A percentile compares a stretch with the other conserved stretches of the same genome.
Conservation (phyloP, 2,888 invertebrate species). For the Seladonia tumulorum region DNA sequence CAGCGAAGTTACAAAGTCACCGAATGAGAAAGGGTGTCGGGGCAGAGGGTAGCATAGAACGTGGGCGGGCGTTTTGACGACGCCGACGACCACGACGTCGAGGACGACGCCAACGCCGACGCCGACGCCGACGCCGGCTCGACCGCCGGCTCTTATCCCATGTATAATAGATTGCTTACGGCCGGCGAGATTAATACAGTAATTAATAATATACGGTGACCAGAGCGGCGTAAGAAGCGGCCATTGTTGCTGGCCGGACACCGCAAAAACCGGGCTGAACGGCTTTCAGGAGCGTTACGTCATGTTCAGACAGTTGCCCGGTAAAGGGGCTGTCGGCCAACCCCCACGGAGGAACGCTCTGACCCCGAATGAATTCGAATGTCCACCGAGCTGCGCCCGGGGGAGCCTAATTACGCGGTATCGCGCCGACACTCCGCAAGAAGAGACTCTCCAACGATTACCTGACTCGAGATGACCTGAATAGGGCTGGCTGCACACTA, state of each 20-base stretch:
- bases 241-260: slow-evolving; percentile 83
- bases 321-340: slow-evolving; percentile 60
- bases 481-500: neutral
- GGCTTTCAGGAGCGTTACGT: slow-evolving; percentile 83
- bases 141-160: slow-evolving; percentile 77
- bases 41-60: slow-evolving; percentile 8
- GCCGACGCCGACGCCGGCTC: slow-evolving; percentile 42
- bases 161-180: slow-evolving; percentile 82
- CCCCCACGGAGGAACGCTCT: slow-evolving; percentile 35
- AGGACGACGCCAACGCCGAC: slow-evolving; percentile 38
- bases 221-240: slow-evolving; percentile 80
- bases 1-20: slow-evolving; percentile 69
- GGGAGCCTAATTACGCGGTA: slow-evolving; percentile 77
- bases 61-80: slow-evolving; percentile 52
- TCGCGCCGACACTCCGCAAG: slow-evolving; percentile 42
- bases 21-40: slow-evolving; percentile 21
- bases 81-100: slow-evolving; percentile 40
- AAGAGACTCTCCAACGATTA: slow-evolving; percentile 24
- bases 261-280: slow-evolving; percentile 78
- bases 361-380: slow-evolving; percentile 82
- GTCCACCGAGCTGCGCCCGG: slow-evolving; percentile 56
- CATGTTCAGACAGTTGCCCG: slow-evolving; percentile 83
- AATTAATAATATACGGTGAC: slow-evolving; percentile 84
- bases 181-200: slow-evolving; percentile 83
- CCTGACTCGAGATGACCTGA: slow-evolving; percentile 17